Base-by-base conservation (phyloP, 2,888 invertebrate genomes). In the Mantis religiosa region DNA sequence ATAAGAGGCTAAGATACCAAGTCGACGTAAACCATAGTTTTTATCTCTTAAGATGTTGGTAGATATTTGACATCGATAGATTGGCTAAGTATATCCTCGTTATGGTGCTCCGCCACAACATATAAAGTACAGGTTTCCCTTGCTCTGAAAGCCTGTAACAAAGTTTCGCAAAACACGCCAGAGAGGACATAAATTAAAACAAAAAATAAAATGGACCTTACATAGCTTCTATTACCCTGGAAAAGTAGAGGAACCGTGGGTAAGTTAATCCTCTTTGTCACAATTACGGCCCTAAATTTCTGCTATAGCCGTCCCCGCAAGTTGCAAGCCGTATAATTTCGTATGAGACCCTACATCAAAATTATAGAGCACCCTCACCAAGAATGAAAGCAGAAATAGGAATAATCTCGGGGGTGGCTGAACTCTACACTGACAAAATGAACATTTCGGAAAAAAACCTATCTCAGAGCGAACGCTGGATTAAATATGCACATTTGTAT, bases 271-370 rank as follows among this genome's bases (percentile, higher is more conserved):
- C 87, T 34, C 28, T 87, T 87, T 87, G 87, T 87, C 82, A 87
- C 87, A 87, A 87, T 81, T 87, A 87, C 54, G 82, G n/a, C 81
- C 87, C 28, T 71, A 86, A 86, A 86, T 86, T 86, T 28, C 86
- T 86, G 20, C 86, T 28, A 86, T 54, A 86, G 28, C 86, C 86
- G 27, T 71, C 54, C 54, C 54, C 54, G 14, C 54, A 71, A 71
- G 30, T 86, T 71, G 15, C 28, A 54, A 28, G 71, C 27, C 28
- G 20, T 71, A 28, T 71, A 71, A 54, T 71, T 71, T 86, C 86
- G 28, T 20, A 71, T 14, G 28, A 81, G 71, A 28, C 28, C 86
- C 71, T 86, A 71, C 47, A 86, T 71, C 86, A 86, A 86, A 54
- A 71, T 86, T 71, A 86, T 86, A 28, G 20, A 41, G 47, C 54